Evolutionary conservation across 2,797 vertebrate genomes (phyloP), one percentile per base, ranked within the genome.

Genomic region (Notamacropus eugenii): DNA sequence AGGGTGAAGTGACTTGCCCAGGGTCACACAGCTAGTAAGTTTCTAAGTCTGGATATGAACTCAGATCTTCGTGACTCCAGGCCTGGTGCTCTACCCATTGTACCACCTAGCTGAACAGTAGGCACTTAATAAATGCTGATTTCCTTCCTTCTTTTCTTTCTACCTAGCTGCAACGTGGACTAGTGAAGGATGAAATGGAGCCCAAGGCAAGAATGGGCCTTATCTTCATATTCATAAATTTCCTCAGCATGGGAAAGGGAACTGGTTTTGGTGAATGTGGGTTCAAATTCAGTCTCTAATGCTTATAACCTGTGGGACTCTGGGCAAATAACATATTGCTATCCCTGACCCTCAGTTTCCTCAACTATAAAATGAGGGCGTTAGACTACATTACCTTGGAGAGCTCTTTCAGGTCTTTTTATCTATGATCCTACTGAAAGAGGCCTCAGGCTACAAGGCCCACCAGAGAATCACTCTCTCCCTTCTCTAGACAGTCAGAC

Each of bases 61-160:
- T 40, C 2, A 74, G n/a, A 40, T 74, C 67, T 74, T 74, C n/a
- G 3, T 40, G 16, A 74, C 19, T 56, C 6, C 29, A 90, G 93
- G 62, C 27, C 62, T 90, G 19, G 52, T 67, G 54, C 52, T 97
- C 91, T 55, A 62, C 91, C 67, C 54, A 90, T 94, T 93, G 93
- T 56, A 95, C 52, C 94, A 4, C 29, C 54, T 55, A 22, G 93
- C 56, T 9, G n/a, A 2, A 27, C 90, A 31, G 3, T 90, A 50
- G 91, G 56, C 62, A 67, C 62, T n/a, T 67, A 31, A 59, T 59
- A 67, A n/a, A 67, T 19, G 4, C 24, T 31, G 34, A 91, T 14
- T 34, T 55, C 0, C 3, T 50, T 55, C 0, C 3, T 54, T 90
- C 40, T 82, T n/a, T 40, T 95, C 93, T 92, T 1, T 0, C 59